A percentile compares a stretch with the other conserved stretches of the same genome.
These are phyloP conservation scores for Diachasmimorpha longicaudata DNA, from an alignment of 1,140 invertebrate species.

Conservation along the genomic window DNA sequence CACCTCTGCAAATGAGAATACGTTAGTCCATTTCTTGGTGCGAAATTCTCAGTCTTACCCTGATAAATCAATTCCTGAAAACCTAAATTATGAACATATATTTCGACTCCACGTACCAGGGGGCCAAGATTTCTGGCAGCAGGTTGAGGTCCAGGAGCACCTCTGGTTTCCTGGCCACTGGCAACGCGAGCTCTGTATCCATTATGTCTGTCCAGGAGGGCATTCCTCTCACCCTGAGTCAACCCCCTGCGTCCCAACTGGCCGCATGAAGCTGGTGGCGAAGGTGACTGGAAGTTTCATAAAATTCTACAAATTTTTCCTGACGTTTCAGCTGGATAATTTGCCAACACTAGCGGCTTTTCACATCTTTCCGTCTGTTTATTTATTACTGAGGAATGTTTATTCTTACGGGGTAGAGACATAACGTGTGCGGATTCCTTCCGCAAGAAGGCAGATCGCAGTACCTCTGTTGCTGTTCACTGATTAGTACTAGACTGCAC, in stretches of 20 bases:
- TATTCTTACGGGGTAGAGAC: neutral
- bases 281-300: neutral
- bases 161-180: conserved; percentile 56
- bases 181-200: conserved; percentile 58
- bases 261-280: neutral
- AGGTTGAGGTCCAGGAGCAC: conserved; percentile 63
- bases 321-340: too few species aligned
- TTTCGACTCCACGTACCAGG: neutral
- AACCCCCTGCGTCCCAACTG: conserved; percentile 15
- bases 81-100: too few species aligned
- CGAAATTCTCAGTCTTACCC: neutral
- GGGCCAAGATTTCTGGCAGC: conserved; percentile 55
- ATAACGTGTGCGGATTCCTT: neutral
- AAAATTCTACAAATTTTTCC: too few species aligned
- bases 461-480: neutral
- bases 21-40: too few species aligned
- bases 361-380: too few species aligned
- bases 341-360: neutral
- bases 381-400: too few species aligned
- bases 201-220: conserved; percentile 57
- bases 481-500: neutral
- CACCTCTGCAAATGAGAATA: neutral
- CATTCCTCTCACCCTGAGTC: conserved; percentile 24
- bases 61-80: too few species aligned
- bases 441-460: neutral